phyloP scores from a whole-genome alignment of 2,888 invertebrate genomes.

The Drosophila melanosoma region DNA sequence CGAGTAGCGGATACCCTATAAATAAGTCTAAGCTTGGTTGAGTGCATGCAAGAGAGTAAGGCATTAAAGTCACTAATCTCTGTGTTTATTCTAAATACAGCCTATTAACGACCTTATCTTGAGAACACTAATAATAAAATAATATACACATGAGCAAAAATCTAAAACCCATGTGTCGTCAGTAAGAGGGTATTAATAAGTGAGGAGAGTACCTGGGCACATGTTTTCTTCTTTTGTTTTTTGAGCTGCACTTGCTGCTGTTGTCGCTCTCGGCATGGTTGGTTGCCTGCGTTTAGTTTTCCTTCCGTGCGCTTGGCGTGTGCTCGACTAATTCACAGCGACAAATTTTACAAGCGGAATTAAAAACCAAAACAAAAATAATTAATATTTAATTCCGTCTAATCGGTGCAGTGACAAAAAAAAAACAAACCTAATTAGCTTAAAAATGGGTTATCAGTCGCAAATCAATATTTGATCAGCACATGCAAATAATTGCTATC shows the following conservation, averaged over 20 bases:
- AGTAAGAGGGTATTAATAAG: conserved; percentile 42
- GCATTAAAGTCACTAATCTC: not conserved
- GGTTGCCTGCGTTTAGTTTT: conserved; percentile 59
- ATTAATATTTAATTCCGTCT: conserved; percentile 24
- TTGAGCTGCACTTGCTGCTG: conserved; percentile 36
- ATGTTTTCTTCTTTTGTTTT: conserved; percentile 23
- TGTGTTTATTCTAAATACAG: not conserved
- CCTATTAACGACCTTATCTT: not conserved
- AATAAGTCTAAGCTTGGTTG: not conserved
- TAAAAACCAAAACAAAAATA: not conserved
- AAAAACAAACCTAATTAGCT: conserved; percentile 31
- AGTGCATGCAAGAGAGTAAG: not conserved
- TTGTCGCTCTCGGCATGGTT: conserved; percentile 32
- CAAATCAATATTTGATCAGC: conserved; percentile 37
- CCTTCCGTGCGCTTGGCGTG: conserved; percentile 67
- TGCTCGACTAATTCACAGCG: conserved; percentile 48
- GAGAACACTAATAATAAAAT: no score
- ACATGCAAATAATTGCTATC: conserved; percentile 40
- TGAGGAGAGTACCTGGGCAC: conserved; percentile 27
- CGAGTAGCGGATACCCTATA: conserved; percentile 8
- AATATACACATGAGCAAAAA: not conserved
- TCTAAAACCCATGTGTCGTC: not conserved
- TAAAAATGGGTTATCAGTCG: conserved; percentile 31
- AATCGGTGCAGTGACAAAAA: conserved; percentile 18
- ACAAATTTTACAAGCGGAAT: conserved; percentile 16